phyloP scores from a whole-genome alignment of 2,888 invertebrate genomes.

The Apodemia duryi region DNA sequence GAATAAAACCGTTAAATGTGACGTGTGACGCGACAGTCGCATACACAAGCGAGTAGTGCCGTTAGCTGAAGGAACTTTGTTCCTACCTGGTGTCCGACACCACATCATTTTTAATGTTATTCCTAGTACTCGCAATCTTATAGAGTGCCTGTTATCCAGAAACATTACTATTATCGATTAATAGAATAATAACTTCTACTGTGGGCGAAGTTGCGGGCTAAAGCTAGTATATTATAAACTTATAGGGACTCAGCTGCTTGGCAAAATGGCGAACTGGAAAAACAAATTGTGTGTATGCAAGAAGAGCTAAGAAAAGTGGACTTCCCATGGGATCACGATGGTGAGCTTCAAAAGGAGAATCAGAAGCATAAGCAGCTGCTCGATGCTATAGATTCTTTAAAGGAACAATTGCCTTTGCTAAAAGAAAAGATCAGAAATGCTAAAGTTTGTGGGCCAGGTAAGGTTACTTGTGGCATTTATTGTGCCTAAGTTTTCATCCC shows the following conservation, averaged over 20 bases:
- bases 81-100: too few species aligned
- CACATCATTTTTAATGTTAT: too few species aligned
- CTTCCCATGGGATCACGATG: slow-evolving; percentile 64
- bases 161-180: too few species aligned
- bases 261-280: slow-evolving; percentile 71
- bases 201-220: too few species aligned
- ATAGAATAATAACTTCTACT: too few species aligned
- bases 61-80: too few species aligned
- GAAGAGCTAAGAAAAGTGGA: slow-evolving; percentile 65
- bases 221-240: background rate
- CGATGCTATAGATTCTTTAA: slow-evolving; percentile 59
- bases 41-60: too few species aligned
- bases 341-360: slow-evolving; percentile 58
- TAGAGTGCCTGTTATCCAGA: too few species aligned
- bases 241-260: slow-evolving; percentile 66
- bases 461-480: slow-evolving; percentile 19
- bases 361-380: slow-evolving; percentile 58
- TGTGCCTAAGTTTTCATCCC: too few species aligned
- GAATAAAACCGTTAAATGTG: too few species aligned
- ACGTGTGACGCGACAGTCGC: too few species aligned
- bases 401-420: slow-evolving; percentile 57
- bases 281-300: slow-evolving; percentile 63
- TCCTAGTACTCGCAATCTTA: too few species aligned
- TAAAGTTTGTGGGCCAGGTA: slow-evolving; percentile 69
- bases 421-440: slow-evolving; percentile 70